Conservation (phyloP, 2,797 vertebrate species). For the Cacajao melanocephalus region DNA sequence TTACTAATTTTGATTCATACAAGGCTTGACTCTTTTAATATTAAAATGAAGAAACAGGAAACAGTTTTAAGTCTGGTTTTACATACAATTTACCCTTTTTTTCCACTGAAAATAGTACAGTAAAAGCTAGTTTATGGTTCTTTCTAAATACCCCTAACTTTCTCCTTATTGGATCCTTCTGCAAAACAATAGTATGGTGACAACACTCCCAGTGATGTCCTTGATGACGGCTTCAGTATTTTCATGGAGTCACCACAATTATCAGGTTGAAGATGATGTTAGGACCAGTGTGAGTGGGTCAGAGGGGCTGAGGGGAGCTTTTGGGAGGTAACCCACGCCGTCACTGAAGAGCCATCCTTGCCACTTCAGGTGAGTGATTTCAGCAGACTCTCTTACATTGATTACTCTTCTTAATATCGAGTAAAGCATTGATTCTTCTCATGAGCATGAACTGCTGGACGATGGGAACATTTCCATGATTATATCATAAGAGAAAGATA, state of each 20-base stretch:
- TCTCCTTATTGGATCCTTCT: background rate
- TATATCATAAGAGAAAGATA: background rate
- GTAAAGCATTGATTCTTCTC: background rate
- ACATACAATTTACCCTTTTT: background rate
- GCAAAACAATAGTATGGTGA: background rate
- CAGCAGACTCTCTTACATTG: fast-evolving
- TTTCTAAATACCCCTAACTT: background rate
- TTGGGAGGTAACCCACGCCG: background rate
- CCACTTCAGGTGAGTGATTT: background rate
- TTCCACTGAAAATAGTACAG: background rate
- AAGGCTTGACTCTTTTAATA: background rate
- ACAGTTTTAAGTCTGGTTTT: background rate
- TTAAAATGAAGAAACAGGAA: background rate
- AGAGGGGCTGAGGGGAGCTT: background rate
- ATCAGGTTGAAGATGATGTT: background rate
- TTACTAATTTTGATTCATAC: background rate
- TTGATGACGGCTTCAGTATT: background rate
- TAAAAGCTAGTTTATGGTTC: background rate
- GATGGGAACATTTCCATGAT: background rate
- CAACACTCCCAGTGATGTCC: background rate
- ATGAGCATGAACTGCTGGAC: fast-evolving
- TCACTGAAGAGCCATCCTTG: fast-evolving
- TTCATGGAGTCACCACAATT: background rate
- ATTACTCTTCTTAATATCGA: background rate
- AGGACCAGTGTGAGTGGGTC: background rate